Evolutionary conservation across 2,888 invertebrate species (phyloP).

Genomic region (Mactromeris polynyma): DNA sequence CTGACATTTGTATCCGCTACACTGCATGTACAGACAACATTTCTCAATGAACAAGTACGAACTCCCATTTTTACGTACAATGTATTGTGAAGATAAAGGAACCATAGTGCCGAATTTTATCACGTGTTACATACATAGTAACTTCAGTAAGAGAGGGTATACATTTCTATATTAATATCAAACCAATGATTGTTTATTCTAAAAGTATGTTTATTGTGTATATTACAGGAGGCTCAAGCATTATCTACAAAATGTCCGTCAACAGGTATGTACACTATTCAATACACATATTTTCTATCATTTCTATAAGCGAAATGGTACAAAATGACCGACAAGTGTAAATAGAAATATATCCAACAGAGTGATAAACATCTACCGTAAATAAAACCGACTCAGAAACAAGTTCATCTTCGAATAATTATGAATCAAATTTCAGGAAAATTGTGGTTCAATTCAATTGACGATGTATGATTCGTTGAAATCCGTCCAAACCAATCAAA

Average conservation of each 20-base stretch:
- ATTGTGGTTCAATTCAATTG: neutral
- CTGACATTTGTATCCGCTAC: too few species aligned
- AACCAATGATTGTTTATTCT: neutral
- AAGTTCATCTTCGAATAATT: neutral
- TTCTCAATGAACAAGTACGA: neutral
- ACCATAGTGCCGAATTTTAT: neutral
- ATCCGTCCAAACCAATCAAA: neutral
- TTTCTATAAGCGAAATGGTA: neutral
- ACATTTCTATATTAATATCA: neutral
- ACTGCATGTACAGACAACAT: too few species aligned
- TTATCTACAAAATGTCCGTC: conserved; percentile 57
- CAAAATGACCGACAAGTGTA: too few species aligned
- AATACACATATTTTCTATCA: neutral
- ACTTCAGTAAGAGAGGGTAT: neutral
- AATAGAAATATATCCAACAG: neutral
- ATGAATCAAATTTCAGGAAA: neutral
- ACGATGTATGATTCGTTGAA: too few species aligned
- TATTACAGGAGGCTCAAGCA: conserved; percentile 58
- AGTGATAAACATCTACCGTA: neutral
- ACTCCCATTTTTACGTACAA: neutral
- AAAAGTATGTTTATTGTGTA: conserved; percentile 22
- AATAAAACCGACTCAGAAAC: neutral
- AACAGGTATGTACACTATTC: conserved; percentile 36
- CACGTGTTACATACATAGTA: neutral
- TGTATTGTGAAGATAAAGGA: neutral